Base-by-base conservation (phyloP, 2,113 vertebrate genomes). In the Oreocharis arfaki region DNA sequence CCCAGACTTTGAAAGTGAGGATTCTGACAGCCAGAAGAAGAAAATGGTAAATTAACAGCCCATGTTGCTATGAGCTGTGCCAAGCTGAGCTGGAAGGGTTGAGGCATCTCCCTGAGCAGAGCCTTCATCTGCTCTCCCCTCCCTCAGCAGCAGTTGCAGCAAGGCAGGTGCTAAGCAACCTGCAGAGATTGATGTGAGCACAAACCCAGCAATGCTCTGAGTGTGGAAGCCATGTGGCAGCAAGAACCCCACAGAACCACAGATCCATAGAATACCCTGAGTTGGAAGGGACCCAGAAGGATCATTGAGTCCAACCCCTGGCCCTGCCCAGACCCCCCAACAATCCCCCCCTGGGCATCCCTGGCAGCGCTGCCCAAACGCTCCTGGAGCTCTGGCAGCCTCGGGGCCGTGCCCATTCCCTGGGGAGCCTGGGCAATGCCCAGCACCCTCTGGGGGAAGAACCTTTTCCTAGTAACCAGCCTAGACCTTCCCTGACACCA, bases 1-100 rank as follows among this genome's bases (percentile, higher is more conserved):
- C 96, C 99, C 99, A 0, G 99, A 99, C 96, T 99, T 99, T 4
- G 99, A 99, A 74, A 99, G 99, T 4, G 99, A 99, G 52, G 98
- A 98, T 16, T 98, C 98, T 3, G 98, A 98, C 56, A 97, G 96
- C 22, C 98, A 98, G 67, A 97, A 95, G 59, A 96, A 92, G 49
- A 98, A 96, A 97, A 98, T 87, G 96, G 98, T 98, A 84, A 97
- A 95, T 78, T 76, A 7, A 5, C 3, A 42, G 50, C 27, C 8
- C 18, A 18, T 49, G 18, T 89, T 3, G 6, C 63, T 71, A 35
- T 13, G 75, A 3, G 6, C 63, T 63, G 33, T 56, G 49, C 10
- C 0, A 2, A 64, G 57, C 82, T 82, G 75, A 89, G 67, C 70
- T 52, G 23, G 24, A 53, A 64, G 55, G 28, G 52, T 28, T 78